Percentiles rank a stretch among this genome's conserved stretches.
Evolutionary conservation across 2,113 vertebrate genomes (phyloP).

Genomic region (Athene cunicularia): DNA sequence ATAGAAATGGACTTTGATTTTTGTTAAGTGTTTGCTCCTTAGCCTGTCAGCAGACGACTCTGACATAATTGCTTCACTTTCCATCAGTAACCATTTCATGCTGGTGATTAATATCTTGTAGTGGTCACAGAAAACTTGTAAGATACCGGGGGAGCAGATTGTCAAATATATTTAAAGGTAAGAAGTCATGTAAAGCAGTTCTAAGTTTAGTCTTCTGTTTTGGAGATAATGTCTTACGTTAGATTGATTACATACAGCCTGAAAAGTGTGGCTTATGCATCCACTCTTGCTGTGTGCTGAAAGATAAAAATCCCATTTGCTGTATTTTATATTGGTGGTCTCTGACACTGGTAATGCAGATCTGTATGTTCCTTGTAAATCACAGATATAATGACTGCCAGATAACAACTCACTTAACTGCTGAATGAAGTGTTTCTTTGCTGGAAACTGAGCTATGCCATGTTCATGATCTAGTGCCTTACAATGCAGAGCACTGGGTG

Average conservation of each 20-base stretch:
- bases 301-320: constrained; percentile 84
- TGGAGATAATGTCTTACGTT: constrained; percentile 73
- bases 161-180: constrained; percentile 70
- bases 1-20: constrained; percentile 72
- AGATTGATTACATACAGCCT: constrained; percentile 76
- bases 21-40: constrained; percentile 68
- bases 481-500: constrained; percentile 17
- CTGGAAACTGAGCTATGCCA: constrained; percentile 65
- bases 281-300: constrained; percentile 70
- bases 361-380: constrained; percentile 78
- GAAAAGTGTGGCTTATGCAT: constrained; percentile 67
- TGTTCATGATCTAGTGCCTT: constrained; percentile 42
- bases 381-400: constrained; percentile 77
- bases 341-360: constrained; percentile 71
- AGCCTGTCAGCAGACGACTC: constrained; percentile 67
- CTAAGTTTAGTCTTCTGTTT: constrained; percentile 57
- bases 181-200: constrained; percentile 39
- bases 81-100: constrained; percentile 22
- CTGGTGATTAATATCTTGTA: constrained; percentile 24
- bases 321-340: constrained; percentile 78
- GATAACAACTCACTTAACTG: constrained; percentile 76
- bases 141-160: constrained; percentile 46
- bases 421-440: constrained; percentile 74
- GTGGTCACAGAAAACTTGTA: neutral
- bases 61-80: constrained; percentile 36